Evolutionary conservation across 2,797 vertebrate genomes (phyloP), one percentile per base, ranked within the genome.

Genomic region (Ctenochaetus hawaiiensis): DNA sequence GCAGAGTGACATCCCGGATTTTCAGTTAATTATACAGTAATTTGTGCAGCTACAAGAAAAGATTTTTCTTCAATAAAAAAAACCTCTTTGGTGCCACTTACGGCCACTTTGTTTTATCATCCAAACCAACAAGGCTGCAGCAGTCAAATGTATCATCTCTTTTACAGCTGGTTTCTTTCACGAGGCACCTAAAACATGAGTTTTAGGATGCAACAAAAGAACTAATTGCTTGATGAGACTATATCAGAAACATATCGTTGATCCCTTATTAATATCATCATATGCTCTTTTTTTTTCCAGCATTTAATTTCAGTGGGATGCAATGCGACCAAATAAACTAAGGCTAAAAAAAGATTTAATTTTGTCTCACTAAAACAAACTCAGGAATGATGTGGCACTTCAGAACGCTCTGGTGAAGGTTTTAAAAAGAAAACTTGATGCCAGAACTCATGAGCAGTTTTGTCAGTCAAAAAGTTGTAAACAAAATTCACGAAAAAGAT

Each of bases 21-120:
- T 0, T 1, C 23, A 9, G 13, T 54, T 6, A 64, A 62, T 41
- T 41, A 41, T 22, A 6, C 18, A 26, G 41, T 6, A 54, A 30
- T 30, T 77, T n/a, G 43, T 56, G 39, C 23, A 52, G 34, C 10
- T 34, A 17, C 13, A 41, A 67, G 13, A 64, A 67, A 67, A 9
- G 58, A 41, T 41, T 63, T 17, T 44, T 65, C 23, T 70, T 54
- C 53, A 41, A 9, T 8, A 2, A 48, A 4, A 30, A 52, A 65
- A 58, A 49, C 56, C 12, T 20, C 72, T 60, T 75, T 17, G 18
- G 49, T 61, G 11, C 54, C 62, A 39, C 54, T 52, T 39, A 64
- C 67, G 12, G 13, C 34, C 34, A 49, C 67, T 67, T 75, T 67
- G 14, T 74, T 3, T 23, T 69, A 17, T 62, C 72, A 63, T 59